Conservation (phyloP, 2,888 invertebrate species). For the Anodontia alba region DNA sequence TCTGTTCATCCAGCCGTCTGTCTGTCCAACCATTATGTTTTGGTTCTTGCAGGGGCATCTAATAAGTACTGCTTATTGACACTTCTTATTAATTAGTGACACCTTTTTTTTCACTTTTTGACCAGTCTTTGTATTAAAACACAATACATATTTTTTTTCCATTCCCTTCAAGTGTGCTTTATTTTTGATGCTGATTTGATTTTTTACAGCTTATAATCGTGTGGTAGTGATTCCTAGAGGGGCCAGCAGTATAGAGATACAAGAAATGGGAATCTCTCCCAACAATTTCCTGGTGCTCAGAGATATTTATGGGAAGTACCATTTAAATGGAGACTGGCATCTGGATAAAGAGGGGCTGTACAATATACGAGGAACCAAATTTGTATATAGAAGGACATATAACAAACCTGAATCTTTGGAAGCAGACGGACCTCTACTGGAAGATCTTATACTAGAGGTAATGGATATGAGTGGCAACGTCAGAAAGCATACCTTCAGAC, state of each 20-base stretch:
- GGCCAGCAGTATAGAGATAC: slow-evolving; percentile 94
- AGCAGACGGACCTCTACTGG: slow-evolving; percentile 95
- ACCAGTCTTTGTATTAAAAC: too few species aligned
- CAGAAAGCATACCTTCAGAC: too few species aligned
- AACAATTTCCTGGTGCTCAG: slow-evolving; percentile 97
- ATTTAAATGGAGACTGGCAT: slow-evolving; percentile 97
- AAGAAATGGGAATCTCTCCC: slow-evolving; percentile 92
- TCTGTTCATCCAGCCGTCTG: too few species aligned
- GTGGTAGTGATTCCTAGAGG: slow-evolving; percentile 95
- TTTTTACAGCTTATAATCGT: slow-evolving; percentile 93
- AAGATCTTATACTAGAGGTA: slow-evolving; percentile 94
- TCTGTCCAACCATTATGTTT: too few species aligned
- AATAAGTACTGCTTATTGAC: too few species aligned
- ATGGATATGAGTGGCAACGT: too few species aligned
- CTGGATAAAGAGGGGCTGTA: slow-evolving; percentile 95
- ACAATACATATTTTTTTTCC: too few species aligned
- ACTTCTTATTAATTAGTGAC: too few species aligned
- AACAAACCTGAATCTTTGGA: slow-evolving; percentile 91
- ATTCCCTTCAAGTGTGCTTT: too few species aligned
- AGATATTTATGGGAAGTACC: slow-evolving; percentile 92
- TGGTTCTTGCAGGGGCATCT: too few species aligned
- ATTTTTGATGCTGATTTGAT: too few species aligned
- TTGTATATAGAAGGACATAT: slow-evolving; percentile 91
- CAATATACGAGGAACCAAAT: slow-evolving; percentile 92
- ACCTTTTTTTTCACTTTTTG: too few species aligned